These are phyloP conservation scores for Spatula versicolor DNA, from an alignment of 2,797 vertebrate species.

Conservation along the genomic window DNA sequence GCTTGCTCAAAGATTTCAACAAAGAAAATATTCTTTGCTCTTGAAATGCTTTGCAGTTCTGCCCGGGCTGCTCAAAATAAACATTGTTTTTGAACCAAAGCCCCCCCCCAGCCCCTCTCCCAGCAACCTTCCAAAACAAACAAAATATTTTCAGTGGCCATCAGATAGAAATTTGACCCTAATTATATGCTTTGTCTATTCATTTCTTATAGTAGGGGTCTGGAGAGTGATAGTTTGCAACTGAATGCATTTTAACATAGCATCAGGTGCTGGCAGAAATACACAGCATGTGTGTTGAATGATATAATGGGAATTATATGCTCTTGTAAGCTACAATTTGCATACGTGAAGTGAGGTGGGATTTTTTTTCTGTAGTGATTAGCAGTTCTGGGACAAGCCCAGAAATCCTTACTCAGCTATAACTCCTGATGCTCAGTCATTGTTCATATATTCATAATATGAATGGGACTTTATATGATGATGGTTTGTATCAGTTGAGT, in stretches of 20 bases:
- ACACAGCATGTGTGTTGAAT: neutral
- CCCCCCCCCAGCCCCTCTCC: neutral
- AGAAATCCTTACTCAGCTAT: conserved; percentile 44
- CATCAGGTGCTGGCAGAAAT: conserved; percentile 53
- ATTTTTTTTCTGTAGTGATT: neutral
- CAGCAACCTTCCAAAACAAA: conserved; percentile 32
- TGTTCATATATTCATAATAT: neutral
- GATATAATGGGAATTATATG: conserved; percentile 7
- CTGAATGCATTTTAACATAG: conserved; percentile 22
- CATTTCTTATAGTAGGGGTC: conserved; percentile 9
- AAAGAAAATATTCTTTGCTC: conserved; percentile 68
- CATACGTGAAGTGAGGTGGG: conserved; percentile 4
- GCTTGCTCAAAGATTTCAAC: conserved; percentile 58
- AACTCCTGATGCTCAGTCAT: neutral
- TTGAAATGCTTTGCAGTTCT: conserved; percentile 38
- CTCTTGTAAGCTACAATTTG: conserved; percentile 24
- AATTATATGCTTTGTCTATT: conserved; percentile 48
- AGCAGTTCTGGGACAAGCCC: neutral
- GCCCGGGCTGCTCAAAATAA: conserved; percentile 52
- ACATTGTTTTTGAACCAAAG: conserved; percentile 53
- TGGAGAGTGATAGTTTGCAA: conserved; percentile 13
- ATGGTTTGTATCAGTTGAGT: neutral
- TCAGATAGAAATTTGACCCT: conserved; percentile 56
- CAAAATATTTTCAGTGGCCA: conserved; percentile 44
- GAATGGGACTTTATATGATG: neutral